Percentiles rank a stretch among this genome's conserved stretches.
Conservation (phyloP, 1,140 invertebrate species). For the Macrocentrus cingulum region DNA sequence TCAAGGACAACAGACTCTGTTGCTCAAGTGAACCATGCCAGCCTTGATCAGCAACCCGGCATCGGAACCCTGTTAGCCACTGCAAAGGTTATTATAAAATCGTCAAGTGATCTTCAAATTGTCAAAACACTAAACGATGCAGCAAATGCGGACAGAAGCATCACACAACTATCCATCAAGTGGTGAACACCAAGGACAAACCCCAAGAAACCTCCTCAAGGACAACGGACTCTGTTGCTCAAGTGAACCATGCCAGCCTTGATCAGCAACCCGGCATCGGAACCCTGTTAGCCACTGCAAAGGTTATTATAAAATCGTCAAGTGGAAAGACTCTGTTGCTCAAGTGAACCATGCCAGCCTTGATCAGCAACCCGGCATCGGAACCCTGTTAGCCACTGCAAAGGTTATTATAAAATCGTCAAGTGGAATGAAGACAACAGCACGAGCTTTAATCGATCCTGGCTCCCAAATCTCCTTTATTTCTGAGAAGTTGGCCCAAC, state of each 20-base stretch:
- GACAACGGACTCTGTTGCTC: too few species aligned
- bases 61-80: too few species aligned
- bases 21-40: not conserved
- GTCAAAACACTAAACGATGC: not conserved
- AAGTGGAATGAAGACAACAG: not conserved
- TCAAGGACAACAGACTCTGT: too few species aligned
- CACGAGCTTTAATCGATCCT: conserved; percentile 30
- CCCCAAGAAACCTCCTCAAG: too few species aligned
- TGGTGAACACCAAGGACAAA: too few species aligned
- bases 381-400: conserved; percentile 8
- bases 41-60: too few species aligned
- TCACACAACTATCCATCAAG: not conserved
- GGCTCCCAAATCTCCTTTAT: conserved; percentile 33
- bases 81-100: too few species aligned
- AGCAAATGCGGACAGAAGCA: not conserved
- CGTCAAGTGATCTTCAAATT: not conserved
- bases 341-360: not conserved
- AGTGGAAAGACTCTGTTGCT: too few species aligned
- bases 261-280: too few species aligned
- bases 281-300: too few species aligned
- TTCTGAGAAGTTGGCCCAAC: conserved; percentile 28
- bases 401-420: not conserved
- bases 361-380: too few species aligned
- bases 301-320: too few species aligned
- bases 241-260: not conserved